Evolutionary conservation across 2,797 vertebrate species (phyloP).

Genomic region (Acrocephalus scirpaceus): DNA sequence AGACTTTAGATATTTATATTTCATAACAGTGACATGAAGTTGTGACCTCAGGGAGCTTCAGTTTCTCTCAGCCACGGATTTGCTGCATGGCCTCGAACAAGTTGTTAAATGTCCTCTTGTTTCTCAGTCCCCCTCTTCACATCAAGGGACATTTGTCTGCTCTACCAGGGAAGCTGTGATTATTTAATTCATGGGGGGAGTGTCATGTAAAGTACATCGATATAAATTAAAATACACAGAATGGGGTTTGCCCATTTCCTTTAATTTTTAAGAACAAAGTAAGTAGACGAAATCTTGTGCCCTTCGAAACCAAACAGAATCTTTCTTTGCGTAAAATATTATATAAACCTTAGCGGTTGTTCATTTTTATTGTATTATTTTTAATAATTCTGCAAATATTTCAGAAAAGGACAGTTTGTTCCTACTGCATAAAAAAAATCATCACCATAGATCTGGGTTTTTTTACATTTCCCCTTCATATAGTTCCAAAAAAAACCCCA

Average conservation of each 20-base stretch:
- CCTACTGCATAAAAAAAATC: constrained; percentile 84
- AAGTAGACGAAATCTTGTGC: constrained; percentile 80
- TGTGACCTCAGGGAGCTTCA: background rate
- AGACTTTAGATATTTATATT: background rate
- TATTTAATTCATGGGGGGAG: background rate
- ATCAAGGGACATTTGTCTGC: background rate
- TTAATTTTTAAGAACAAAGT: constrained; percentile 94
- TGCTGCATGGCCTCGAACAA: background rate
- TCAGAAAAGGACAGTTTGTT: constrained; percentile 75
- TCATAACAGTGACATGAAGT: background rate
- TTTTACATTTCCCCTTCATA: constrained; percentile 35
- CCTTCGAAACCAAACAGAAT: constrained; percentile 82
- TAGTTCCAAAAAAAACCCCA: constrained; percentile 45
- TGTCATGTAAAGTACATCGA: rapidly evolving
- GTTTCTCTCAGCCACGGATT: background rate
- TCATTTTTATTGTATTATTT: constrained; percentile 73
- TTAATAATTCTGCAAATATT: constrained; percentile 85
- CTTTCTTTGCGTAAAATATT: constrained; percentile 78
- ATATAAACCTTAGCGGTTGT: constrained; percentile 64
- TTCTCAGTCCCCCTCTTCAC: background rate
- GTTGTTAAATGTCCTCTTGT: background rate
- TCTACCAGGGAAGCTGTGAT: background rate
- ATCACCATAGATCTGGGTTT: constrained; percentile 52
- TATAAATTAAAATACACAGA: constrained; percentile 4
- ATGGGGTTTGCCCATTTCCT: constrained; percentile 63